phyloP scores from a whole-genome alignment of 2,888 invertebrate genomes.

The Caenorhabditis sp. region DNA sequence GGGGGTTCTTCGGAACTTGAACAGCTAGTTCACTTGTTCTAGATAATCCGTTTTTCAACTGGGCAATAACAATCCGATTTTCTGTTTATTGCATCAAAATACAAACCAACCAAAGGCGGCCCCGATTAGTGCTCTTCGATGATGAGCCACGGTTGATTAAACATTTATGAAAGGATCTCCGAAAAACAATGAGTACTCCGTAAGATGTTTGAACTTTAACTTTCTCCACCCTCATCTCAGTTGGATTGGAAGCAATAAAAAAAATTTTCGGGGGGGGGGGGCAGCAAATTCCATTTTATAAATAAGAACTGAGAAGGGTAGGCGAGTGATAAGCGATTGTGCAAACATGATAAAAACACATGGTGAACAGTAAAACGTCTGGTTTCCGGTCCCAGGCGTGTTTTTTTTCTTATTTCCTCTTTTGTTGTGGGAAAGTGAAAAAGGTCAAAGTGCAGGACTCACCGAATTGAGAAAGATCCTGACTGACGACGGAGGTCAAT shows the following conservation, averaged over 20 bases:
- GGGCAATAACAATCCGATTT: too few relatives aligned
- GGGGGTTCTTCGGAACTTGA: too few relatives aligned
- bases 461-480: slow-evolving; percentile 52
- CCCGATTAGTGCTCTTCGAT: slow-evolving; percentile 4
- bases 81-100: too few relatives aligned
- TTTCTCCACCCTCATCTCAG: neutral
- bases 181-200: slow-evolving; percentile 28
- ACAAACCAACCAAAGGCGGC: too few relatives aligned
- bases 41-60: too few relatives aligned
- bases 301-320: slow-evolving; percentile 7
- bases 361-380: neutral
- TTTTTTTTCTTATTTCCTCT: neutral
- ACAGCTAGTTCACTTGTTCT: too few relatives aligned
- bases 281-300: slow-evolving; percentile 12
- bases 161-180: slow-evolving; percentile 36
- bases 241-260: neutral
- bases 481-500: slow-evolving; percentile 49
- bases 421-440: neutral
- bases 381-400: neutral
- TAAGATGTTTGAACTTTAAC: slow-evolving; percentile 43
- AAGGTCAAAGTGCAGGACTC: neutral
- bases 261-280: slow-evolving; percentile 20
- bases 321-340: slow-evolving; percentile 20
- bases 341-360: slow-evolving; percentile 31
- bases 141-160: slow-evolving; percentile 40